Percentiles rank a stretch among this genome's conserved stretches.
Evolutionary conservation across 1,140 invertebrate genomes (phyloP).

Genomic region (Danaus plexippus): DNA sequence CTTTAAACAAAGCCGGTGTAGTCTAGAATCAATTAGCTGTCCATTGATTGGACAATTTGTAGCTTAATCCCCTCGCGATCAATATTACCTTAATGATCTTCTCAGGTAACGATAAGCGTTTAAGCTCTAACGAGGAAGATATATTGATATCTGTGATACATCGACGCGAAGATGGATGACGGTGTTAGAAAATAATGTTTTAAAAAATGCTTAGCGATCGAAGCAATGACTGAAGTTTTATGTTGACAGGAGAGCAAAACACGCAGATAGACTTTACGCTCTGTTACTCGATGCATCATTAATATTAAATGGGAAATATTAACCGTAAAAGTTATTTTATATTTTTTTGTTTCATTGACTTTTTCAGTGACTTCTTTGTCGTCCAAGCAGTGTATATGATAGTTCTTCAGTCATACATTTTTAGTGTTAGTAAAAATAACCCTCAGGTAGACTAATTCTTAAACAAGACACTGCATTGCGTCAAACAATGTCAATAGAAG

Average conservation of each 20-base stretch:
- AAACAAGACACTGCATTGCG: slow-evolving; percentile 31
- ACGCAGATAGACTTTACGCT: too few relatives aligned
- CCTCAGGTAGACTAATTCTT: slow-evolving; percentile 14
- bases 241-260: too few relatives aligned
- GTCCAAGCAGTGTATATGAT: too few relatives aligned
- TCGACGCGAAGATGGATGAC: slow-evolving; percentile 9
- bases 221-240: too few relatives aligned
- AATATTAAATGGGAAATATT: too few relatives aligned
- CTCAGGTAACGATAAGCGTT: slow-evolving; percentile 39
- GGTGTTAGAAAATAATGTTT: too few relatives aligned
- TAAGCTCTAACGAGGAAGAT: slow-evolving; percentile 29
- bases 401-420: too few relatives aligned
- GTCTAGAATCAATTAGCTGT: slow-evolving; percentile 63
- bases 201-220: too few relatives aligned
- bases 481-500: slow-evolving; percentile 32
- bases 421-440: background rate
- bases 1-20: slow-evolving; percentile 24
- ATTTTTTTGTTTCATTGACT: too few relatives aligned
- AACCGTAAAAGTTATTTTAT: too few relatives aligned
- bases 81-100: slow-evolving; percentile 59
- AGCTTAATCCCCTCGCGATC: slow-evolving; percentile 49
- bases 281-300: too few relatives aligned
- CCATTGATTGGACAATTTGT: slow-evolving; percentile 64
- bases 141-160: slow-evolving; percentile 10
- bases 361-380: too few relatives aligned